Evolutionary conservation across 2,888 invertebrate genomes (phyloP).

Genomic region (Volucella inanis): DNA sequence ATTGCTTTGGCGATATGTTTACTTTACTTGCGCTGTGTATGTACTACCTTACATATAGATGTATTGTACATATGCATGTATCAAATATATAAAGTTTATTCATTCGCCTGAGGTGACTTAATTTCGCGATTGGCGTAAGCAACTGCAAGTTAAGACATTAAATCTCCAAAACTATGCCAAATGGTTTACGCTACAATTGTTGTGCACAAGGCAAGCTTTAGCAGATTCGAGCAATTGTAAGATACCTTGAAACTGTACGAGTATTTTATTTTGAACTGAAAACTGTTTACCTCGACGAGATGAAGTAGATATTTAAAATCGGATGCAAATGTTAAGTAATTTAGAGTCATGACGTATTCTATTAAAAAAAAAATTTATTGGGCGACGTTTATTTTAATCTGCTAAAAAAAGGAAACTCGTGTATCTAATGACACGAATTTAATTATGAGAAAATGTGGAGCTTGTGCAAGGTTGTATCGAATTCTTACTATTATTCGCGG

Average conservation of each 20-base stretch:
- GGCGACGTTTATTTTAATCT: not conserved
- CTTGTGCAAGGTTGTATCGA: conserved; percentile 10
- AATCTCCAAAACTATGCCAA: conserved; percentile 26
- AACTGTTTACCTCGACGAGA: not conserved
- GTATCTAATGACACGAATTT: conserved; percentile 26
- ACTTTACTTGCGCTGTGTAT: not conserved
- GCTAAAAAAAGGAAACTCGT: not conserved
- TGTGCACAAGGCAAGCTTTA: not conserved
- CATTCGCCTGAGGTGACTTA: conserved; percentile 5
- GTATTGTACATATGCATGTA: not conserved
- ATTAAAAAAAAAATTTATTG: not conserved
- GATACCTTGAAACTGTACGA: conserved; percentile 8
- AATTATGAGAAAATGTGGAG: conserved; percentile 13
- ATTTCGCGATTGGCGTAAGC: not conserved
- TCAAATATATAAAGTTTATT: not conserved
- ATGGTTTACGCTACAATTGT: not conserved
- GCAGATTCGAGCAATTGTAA: not conserved
- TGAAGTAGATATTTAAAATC: conserved; percentile 13
- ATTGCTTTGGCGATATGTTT: conserved; percentile 28
- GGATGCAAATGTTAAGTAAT: conserved; percentile 26
- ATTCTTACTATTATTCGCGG: not conserved
- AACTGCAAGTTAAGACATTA: not conserved
- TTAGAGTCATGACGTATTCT: not conserved
- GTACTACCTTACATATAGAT: no score
- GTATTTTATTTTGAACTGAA: not conserved